Percentiles rank a stretch among this genome's conserved stretches.
Evolutionary conservation across 2,113 vertebrate genomes (phyloP).

Genomic region (Rhabdomys dilectus): DNA sequence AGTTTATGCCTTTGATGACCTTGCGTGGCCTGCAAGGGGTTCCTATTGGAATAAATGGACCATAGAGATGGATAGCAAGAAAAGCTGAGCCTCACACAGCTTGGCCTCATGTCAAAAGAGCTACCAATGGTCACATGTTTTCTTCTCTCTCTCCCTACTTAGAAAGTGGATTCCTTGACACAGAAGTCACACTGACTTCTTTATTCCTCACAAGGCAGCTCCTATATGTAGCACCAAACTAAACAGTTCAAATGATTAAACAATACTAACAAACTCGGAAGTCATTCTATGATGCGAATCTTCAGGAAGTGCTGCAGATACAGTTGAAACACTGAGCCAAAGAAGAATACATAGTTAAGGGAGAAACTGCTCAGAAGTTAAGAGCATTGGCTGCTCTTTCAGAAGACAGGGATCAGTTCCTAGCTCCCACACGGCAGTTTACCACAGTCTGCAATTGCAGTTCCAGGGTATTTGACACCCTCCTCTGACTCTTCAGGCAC

Average conservation of each 20-base stretch:
- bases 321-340: neutral
- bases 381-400: neutral
- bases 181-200: neutral
- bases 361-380: neutral
- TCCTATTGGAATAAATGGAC: neutral
- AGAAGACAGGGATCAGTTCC: neutral
- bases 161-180: neutral
- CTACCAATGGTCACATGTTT: neutral
- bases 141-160: neutral
- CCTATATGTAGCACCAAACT: neutral
- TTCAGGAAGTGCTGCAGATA: neutral
- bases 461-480: neutral
- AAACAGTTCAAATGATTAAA: slow-evolving; percentile 32
- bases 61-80: neutral
- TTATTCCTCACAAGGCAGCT: neutral
- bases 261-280: neutral
- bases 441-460: neutral
- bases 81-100: neutral
- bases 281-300: neutral
- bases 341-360: neutral
- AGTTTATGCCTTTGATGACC: neutral
- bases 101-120: neutral
- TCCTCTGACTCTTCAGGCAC: neutral
- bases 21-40: neutral
- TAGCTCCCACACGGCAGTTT: neutral